phyloP scores from a whole-genome alignment of 2,113 vertebrate species.

The Stigmatopora argus region DNA sequence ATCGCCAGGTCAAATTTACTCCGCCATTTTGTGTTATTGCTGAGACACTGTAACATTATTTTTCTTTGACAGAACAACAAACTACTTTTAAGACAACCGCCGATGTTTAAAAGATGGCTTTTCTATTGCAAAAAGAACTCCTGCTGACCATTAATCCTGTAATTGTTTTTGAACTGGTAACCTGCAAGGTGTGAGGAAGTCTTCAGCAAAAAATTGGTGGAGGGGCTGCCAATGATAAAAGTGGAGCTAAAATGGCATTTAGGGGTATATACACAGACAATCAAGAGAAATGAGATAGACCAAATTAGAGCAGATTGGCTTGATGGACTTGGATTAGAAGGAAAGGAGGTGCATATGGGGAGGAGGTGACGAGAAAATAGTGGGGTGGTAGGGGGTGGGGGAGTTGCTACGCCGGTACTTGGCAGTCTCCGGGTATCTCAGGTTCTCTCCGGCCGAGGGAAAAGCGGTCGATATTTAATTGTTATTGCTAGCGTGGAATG shows the following conservation, averaged over 20 bases:
- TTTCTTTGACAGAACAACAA: too few relatives aligned
- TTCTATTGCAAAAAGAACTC: background rate
- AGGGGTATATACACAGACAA: slow-evolving; percentile 48
- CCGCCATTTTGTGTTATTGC: too few relatives aligned
- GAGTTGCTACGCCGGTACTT: slow-evolving; percentile 69
- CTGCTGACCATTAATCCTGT: slow-evolving; percentile 33
- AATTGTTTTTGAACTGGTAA: slow-evolving; percentile 63
- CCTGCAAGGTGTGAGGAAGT: slow-evolving; percentile 61
- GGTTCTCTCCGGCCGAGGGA: slow-evolving; percentile 77
- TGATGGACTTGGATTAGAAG: slow-evolving; percentile 71
- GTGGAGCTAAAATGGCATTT: slow-evolving; percentile 60
- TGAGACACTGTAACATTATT: too few relatives aligned
- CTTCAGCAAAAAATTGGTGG: slow-evolving; percentile 44
- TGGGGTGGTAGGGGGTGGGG: slow-evolving; percentile 48
- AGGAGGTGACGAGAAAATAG: slow-evolving; percentile 58
- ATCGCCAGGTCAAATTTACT: too few relatives aligned
- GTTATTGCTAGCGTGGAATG: slow-evolving; percentile 87
- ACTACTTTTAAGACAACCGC: background rate
- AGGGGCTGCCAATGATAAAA: slow-evolving; percentile 55
- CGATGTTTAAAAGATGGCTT: background rate
- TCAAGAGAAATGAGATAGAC: slow-evolving; percentile 69
- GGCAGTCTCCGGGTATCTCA: slow-evolving; percentile 81
- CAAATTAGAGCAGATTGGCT: slow-evolving; percentile 69
- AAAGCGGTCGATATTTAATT: slow-evolving; percentile 89
- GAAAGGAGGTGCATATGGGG: slow-evolving; percentile 61